A percentile compares a stretch with the other conserved stretches of the same genome.
Conservation (phyloP, 2,113 vertebrate species). For the human (Homo sapiens) region GRCh38 chr14:99193501-99194000, state of each 20-base stretch:
- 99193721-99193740: neutral
- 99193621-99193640: constrained; percentile 64
- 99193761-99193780: neutral
- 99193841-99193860: constrained; percentile 37
- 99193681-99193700: neutral
- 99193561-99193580: constrained; percentile 70
- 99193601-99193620: constrained; percentile 56
- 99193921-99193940: neutral
- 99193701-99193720: neutral
- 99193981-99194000: rapidly evolving
- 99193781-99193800: neutral
- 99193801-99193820: constrained; percentile 40
- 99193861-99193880: neutral
- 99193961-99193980: neutral
- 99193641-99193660: constrained; percentile 13
- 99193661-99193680: neutral
- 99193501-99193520: constrained; percentile 82
- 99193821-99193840: constrained; percentile 51
- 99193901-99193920: neutral
- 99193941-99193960: neutral
- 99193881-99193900: neutral
- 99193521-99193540: constrained; percentile 66
- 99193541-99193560: constrained; percentile 77
- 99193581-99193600: constrained; percentile 40
- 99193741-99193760: rapidly evolving